A percentile compares a stretch with the other conserved stretches of the same genome.
Conservation (phyloP, 2,888 invertebrate genomes). For the Drosophila melanosoma region DNA sequence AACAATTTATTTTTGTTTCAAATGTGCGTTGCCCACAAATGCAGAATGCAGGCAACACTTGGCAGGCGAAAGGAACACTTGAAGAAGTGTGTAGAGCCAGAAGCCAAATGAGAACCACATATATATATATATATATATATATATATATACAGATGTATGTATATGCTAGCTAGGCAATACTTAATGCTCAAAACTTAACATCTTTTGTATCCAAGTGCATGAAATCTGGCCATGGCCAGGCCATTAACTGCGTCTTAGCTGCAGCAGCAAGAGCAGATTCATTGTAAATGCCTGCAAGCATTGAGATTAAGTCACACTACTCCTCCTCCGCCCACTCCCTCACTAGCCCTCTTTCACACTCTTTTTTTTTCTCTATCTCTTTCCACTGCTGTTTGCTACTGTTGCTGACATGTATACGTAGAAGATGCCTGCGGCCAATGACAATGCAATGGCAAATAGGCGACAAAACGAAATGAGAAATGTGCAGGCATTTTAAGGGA, state of each 20-base stretch:
- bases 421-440: constrained; percentile 58
- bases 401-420: constrained; percentile 73
- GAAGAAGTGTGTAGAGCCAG: constrained; percentile 3
- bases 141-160: not conserved
- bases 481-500: constrained; percentile 54
- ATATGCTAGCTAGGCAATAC: constrained; percentile 20
- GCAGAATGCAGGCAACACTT: constrained; percentile 42
- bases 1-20: not conserved
- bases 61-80: constrained; percentile 8
- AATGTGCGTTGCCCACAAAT: constrained; percentile 11
- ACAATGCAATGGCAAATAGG: constrained; percentile 79
- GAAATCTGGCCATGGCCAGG: constrained; percentile 50
- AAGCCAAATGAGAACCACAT: constrained; percentile 6
- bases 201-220: constrained; percentile 26
- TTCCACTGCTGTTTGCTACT: constrained; percentile 34
- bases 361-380: not conserved
- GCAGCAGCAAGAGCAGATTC: constrained; percentile 32
- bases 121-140: not conserved
- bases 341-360: not conserved
- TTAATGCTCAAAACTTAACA: constrained; percentile 29
- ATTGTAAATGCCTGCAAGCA: constrained; percentile 46
- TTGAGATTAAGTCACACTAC: constrained; percentile 16
- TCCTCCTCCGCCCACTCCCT: not conserved
- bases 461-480: constrained; percentile 80
- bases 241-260: constrained; percentile 53